Evolutionary conservation across 2,888 invertebrate genomes (phyloP).

Genomic region (Phaedon cochleariae): DNA sequence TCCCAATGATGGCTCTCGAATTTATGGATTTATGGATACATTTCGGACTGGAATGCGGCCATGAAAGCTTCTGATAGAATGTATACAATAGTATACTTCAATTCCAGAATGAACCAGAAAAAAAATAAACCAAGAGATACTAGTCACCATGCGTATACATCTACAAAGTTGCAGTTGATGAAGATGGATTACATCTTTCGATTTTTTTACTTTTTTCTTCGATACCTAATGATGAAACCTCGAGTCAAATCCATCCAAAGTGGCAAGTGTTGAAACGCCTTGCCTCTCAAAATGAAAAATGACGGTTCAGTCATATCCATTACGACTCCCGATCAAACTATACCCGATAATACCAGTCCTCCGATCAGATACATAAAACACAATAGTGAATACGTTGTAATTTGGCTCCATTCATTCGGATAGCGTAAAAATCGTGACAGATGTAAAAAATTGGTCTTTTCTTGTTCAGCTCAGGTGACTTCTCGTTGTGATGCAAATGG

Average conservation of each 20-base stretch:
- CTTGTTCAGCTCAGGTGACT: conserved; percentile 48
- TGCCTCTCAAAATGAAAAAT: background rate
- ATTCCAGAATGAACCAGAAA: too few relatives aligned
- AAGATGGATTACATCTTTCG: too few relatives aligned
- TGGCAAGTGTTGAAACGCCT: background rate
- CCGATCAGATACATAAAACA: conserved; percentile 40
- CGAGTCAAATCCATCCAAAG: background rate
- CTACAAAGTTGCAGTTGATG: too few relatives aligned
- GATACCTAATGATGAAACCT: conserved; percentile 12
- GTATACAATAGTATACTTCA: too few relatives aligned
- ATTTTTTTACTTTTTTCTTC: background rate
- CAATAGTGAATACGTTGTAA: conserved; percentile 42
- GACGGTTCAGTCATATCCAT: background rate
- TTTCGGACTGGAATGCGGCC: too few relatives aligned
- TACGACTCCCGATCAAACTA: conserved; percentile 12
- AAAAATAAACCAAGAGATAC: too few relatives aligned
- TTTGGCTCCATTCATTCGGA: conserved; percentile 41
- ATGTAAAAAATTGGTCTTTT: conserved; percentile 46
- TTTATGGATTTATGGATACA: too few relatives aligned
- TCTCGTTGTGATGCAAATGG: conserved; percentile 53
- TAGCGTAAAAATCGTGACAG: conserved; percentile 46
- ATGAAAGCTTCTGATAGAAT: too few relatives aligned
- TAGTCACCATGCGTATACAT: too few relatives aligned
- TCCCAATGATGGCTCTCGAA: too few relatives aligned
- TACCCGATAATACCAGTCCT: conserved; percentile 29